A percentile compares a stretch with the other conserved stretches of the same genome.
Conservation (phyloP, 2,797 vertebrate genomes). For the Poecilia velifera region DNA sequence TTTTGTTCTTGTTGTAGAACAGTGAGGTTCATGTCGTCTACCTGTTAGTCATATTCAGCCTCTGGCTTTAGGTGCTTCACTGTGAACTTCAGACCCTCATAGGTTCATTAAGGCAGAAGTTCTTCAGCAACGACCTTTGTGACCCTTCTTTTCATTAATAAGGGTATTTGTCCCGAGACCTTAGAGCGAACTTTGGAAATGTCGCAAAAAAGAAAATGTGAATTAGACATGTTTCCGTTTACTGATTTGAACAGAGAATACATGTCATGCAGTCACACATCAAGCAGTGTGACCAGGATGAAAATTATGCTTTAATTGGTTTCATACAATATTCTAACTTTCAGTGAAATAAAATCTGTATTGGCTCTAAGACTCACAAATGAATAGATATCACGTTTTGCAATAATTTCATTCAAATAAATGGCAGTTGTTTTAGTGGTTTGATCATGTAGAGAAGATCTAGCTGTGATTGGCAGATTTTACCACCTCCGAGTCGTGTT, state of each 20-base stretch:
- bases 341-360: not conserved
- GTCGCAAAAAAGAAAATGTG: too few species aligned
- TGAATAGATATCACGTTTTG: not conserved
- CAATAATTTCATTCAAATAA: not conserved
- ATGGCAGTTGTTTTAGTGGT: not conserved
- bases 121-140: not conserved
- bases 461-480: not conserved
- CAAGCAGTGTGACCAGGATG: not conserved
- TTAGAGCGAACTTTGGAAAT: too few species aligned
- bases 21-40: not conserved
- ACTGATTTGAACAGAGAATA: too few species aligned
- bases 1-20: not conserved
- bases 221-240: too few species aligned
- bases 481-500: not conserved
- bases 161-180: too few species aligned
- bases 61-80: not conserved
- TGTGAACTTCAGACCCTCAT: not conserved
- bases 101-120: too few species aligned
- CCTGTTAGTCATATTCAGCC: slow-evolving; percentile 34
- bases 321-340: not conserved
- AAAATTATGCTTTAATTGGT: not conserved
- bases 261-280: too few species aligned
- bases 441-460: not conserved
- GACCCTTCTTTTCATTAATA: not conserved
- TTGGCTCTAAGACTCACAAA: not conserved